Evolutionary conservation across 2,888 invertebrate genomes (phyloP).

Genomic region (Cosmia trapezina): DNA sequence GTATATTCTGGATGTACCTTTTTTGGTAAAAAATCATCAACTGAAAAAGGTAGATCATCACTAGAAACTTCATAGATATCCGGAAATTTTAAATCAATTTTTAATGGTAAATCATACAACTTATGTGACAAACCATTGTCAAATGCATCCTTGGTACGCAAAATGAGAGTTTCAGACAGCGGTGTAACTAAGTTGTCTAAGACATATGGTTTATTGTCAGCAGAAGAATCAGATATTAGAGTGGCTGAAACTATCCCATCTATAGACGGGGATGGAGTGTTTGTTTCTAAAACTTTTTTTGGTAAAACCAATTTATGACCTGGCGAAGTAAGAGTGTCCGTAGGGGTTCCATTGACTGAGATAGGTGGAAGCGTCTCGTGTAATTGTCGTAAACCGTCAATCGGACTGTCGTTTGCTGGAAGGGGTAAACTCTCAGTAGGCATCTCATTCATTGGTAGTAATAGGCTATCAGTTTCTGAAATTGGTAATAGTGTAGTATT

Average conservation of each 20-base stretch:
- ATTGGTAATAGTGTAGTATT: neutral
- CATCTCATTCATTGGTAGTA: neutral
- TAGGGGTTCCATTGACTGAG: neutral
- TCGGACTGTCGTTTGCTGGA: neutral
- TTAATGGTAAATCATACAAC: neutral
- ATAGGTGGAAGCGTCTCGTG: neutral
- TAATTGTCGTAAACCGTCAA: neutral
- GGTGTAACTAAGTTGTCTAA: conserved; percentile 13
- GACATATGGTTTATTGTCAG: conserved; percentile 7
- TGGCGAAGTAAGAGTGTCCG: neutral
- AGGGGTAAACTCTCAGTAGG: neutral
- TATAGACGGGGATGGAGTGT: neutral
- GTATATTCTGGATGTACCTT: no score
- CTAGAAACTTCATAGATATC: neutral
- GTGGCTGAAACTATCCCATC: neutral
- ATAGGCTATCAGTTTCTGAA: neutral
- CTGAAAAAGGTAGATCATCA: neutral
- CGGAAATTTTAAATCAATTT: conserved; percentile 7
- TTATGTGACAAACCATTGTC: neutral
- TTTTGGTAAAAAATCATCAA: neutral
- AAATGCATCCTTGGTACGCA: neutral
- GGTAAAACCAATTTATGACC: neutral
- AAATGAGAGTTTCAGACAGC: neutral
- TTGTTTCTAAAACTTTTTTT: neutral
- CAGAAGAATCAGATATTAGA: neutral